A percentile compares a stretch with the other conserved stretches of the same genome.
phyloP scores from a whole-genome alignment of 2,888 invertebrate genomes.

The Cacoxenus indagator region DNA sequence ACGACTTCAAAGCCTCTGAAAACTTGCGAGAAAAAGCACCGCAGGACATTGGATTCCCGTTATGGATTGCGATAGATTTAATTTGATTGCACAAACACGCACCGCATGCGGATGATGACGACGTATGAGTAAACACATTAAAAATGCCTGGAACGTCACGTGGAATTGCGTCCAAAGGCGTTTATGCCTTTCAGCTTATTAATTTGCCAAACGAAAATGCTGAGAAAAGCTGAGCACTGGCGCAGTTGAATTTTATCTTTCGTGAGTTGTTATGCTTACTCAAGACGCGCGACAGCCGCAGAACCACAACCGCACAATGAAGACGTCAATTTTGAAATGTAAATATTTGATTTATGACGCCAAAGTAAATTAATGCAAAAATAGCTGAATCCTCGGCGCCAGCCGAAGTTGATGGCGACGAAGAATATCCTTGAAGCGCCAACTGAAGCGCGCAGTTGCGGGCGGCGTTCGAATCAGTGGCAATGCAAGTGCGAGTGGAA shows the following conservation, averaged over 20 bases:
- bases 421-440: not conserved
- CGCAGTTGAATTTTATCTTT: conserved; percentile 35
- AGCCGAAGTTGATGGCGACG: not conserved
- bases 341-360: conserved; percentile 67
- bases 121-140: conserved; percentile 3
- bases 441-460: not conserved
- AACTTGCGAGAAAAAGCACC: conserved; percentile 35
- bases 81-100: conserved; percentile 13
- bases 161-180: not conserved
- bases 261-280: not conserved
- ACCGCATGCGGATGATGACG: not conserved
- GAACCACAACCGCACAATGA: conserved; percentile 61
- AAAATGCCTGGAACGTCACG: not conserved
- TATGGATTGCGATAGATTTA: not conserved
- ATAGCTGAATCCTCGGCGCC: conserved; percentile 24
- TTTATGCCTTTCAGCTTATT: not conserved
- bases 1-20: conserved; percentile 46
- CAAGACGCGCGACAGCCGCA: conserved; percentile 26
- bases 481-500: not conserved
- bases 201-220: not conserved
- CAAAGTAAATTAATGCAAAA: conserved; percentile 62
- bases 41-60: conserved; percentile 30
- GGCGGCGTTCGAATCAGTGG: not conserved
- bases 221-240: conserved; percentile 32
- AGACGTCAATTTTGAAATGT: conserved; percentile 68